These are phyloP conservation scores for Periparus ater DNA, from an alignment of 2,797 vertebrate genomes.

Conservation along the genomic window DNA sequence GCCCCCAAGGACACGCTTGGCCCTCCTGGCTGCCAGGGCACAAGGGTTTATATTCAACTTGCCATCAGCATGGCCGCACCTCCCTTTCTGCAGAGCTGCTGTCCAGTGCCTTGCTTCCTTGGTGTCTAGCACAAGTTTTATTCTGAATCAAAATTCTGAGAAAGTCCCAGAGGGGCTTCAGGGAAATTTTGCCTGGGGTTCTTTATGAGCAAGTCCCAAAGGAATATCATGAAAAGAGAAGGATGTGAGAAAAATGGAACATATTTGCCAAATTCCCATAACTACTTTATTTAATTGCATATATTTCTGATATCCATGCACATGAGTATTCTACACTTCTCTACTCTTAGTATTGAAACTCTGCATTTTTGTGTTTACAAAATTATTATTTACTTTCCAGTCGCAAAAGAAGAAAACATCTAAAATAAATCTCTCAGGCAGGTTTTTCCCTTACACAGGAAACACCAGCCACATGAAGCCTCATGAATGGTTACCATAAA, in stretches of 20 bases:
- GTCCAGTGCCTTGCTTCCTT: rapidly evolving
- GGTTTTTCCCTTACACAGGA: neutral
- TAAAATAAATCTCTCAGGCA: neutral
- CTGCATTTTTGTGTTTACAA: neutral
- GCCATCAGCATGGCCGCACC: rapidly evolving
- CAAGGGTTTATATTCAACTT: rapidly evolving
- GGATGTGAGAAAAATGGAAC: neutral
- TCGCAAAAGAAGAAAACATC: neutral
- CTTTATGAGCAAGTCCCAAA: neutral
- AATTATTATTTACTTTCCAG: neutral
- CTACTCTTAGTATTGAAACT: neutral
- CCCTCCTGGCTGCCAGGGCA: neutral
- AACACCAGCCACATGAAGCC: neutral
- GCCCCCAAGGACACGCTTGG: rapidly evolving
- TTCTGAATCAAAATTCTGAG: neutral
- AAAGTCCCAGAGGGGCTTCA: neutral
- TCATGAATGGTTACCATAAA: conserved; percentile 33
- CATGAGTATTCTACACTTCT: neutral
- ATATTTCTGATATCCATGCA: neutral
- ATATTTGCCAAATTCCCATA: neutral
- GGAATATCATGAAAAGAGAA: neutral
- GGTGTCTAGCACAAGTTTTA: neutral
- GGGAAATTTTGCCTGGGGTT: neutral
- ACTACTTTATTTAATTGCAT: neutral
- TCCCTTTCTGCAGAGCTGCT: neutral